A percentile compares a stretch with the other conserved stretches of the same genome.
Evolutionary conservation across 2,113 vertebrate species (phyloP).

Genomic region (Cnemophilus loriae): DNA sequence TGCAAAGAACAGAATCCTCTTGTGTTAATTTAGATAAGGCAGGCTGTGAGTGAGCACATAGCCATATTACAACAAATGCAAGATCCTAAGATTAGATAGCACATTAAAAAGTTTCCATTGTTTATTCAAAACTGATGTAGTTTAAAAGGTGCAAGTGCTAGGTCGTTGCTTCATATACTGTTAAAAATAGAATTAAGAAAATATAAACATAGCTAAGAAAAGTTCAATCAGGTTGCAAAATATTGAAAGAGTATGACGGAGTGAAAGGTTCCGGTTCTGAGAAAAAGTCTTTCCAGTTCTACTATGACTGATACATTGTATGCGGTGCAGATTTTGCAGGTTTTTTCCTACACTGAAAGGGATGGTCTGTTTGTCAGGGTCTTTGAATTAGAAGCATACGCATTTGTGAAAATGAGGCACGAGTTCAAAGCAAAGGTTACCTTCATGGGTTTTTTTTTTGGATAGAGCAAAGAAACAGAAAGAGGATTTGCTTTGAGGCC

Average conservation of each 20-base stretch:
- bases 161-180: neutral
- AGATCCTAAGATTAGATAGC: neutral
- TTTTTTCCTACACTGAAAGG: neutral
- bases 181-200: neutral
- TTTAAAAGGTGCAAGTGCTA: neutral
- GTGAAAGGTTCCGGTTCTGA: neutral
- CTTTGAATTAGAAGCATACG: neutral
- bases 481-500: neutral
- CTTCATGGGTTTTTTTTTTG: neutral
- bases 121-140: neutral
- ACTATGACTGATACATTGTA: neutral
- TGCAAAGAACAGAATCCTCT: neutral
- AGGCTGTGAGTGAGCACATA: neutral
- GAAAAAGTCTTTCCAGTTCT: neutral
- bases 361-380: neutral
- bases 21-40: conserved; percentile 5
- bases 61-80: neutral
- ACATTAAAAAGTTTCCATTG: neutral
- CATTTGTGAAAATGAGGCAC: neutral
- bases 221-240: neutral
- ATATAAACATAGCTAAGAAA: neutral
- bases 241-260: neutral
- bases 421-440: neutral
- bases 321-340: neutral
- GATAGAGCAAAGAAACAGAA: neutral